phyloP scores from a whole-genome alignment of 2,888 invertebrate genomes.

The Pollenia angustigena region DNA sequence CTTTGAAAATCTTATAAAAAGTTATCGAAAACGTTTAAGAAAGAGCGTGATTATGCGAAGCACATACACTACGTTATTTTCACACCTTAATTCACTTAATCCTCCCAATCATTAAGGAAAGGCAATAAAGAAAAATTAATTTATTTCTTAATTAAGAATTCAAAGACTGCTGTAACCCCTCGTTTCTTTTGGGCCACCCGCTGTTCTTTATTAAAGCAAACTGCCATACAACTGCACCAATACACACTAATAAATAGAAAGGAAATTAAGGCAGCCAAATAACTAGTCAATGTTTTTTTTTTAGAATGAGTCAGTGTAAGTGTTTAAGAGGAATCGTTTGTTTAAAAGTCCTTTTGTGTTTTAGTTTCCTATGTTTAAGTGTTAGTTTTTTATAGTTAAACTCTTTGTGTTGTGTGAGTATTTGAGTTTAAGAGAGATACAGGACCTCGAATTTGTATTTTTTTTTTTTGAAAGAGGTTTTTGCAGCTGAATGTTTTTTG shows the following conservation, averaged over 20 bases:
- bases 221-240: background rate
- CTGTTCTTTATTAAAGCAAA: no score
- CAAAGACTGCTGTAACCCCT: no score
- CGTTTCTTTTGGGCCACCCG: no score
- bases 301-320: background rate
- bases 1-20: no score
- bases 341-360: conserved; percentile 5
- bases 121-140: no score
- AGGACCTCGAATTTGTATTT: conserved; percentile 13
- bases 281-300: conserved; percentile 25
- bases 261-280: conserved; percentile 49
- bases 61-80: no score
- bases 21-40: no score
- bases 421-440: conserved; percentile 40
- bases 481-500: background rate
- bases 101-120: no score
- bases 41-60: no score
- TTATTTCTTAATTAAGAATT: no score
- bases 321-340: background rate
- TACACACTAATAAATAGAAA: background rate
- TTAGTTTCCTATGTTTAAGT: background rate
- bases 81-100: no score
- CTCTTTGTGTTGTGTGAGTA: background rate
- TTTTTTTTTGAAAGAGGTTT: background rate
- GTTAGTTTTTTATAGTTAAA: conserved; percentile 23